These are phyloP conservation scores for Esox lucius DNA, from an alignment of 2,797 vertebrate genomes.

Conservation along the genomic window DNA sequence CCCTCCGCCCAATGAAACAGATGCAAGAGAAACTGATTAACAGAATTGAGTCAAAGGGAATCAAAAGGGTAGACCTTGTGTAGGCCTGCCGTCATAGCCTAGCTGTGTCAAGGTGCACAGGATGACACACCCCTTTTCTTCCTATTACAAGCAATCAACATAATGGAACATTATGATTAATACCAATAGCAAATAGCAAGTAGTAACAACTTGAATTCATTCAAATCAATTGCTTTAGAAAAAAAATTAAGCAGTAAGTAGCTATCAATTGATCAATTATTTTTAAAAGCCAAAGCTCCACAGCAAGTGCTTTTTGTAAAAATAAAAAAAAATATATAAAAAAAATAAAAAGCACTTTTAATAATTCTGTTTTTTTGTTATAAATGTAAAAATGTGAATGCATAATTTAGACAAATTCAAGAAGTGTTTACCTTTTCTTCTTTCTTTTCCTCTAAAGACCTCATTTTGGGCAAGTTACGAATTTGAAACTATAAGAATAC, in stretches of 20 bases:
- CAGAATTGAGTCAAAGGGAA: conserved; percentile 99
- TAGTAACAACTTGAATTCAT: conserved; percentile 96
- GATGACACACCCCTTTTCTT: conserved; percentile 99
- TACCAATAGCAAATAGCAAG: conserved; percentile 91
- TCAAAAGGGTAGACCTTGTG: conserved; percentile 99
- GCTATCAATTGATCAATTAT: conserved; percentile 14
- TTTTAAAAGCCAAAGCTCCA: conserved; percentile 82
- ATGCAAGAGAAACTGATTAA: conserved; percentile 99
- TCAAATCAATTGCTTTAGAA: conserved; percentile 55
- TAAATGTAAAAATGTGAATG: conserved; percentile 53
- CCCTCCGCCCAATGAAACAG: conserved; percentile 93
- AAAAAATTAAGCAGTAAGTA: conserved; percentile 37
- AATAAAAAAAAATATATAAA: conserved; percentile 80
- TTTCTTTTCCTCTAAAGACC: conserved; percentile 91
- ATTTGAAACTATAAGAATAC: conserved; percentile 82
- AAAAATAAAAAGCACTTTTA: conserved; percentile 78
- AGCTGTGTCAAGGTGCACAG: conserved; percentile 99
- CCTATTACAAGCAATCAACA: conserved; percentile 99
- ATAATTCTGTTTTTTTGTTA: conserved; percentile 24
- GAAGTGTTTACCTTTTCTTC: conserved; percentile 88
- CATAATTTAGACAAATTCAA: conserved; percentile 89
- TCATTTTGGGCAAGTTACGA: conserved; percentile 90
- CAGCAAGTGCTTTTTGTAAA: conserved; percentile 70
- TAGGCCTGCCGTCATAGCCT: conserved; percentile 99
- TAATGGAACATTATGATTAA: conserved; percentile 99